Evolutionary conservation across 2,888 invertebrate species (phyloP).

Genomic region (Pristionchus entomophagus): DNA sequence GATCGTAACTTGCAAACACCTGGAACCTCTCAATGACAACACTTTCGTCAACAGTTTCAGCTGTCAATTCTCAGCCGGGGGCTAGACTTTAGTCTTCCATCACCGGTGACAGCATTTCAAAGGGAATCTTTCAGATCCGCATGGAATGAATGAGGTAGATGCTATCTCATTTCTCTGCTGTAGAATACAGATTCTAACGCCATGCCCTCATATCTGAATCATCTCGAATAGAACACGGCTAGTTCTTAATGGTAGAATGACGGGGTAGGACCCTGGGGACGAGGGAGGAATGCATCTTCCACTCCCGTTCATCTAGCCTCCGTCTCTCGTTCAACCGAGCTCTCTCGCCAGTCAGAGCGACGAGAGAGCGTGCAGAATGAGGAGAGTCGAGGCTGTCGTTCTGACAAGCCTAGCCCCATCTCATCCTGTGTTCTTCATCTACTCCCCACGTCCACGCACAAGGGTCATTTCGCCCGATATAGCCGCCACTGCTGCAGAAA

Average conservation of each 20-base stretch:
- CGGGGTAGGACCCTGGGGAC: neutral
- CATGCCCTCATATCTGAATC: neutral
- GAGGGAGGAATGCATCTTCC: neutral
- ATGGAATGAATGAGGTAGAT: no score
- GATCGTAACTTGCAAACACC: neutral
- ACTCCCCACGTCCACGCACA: no score
- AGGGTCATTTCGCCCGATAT: no score
- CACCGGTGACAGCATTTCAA: neutral
- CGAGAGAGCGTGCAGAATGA: no score
- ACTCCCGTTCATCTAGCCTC: neutral
- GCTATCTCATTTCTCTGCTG: neutral
- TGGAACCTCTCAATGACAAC: neutral
- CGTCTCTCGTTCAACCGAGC: no score
- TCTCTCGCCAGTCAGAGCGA: no score
- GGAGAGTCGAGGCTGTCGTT: no score
- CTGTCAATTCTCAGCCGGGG: neutral
- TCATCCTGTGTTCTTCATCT: no score
- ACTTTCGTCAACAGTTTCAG: neutral
- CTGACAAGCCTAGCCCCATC: no score
- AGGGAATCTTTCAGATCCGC: no score
- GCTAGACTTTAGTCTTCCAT: neutral
- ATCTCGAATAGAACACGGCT: neutral
- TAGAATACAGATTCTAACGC: neutral
- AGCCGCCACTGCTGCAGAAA: no score
- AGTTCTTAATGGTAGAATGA: constrained; percentile 4